These are phyloP conservation scores for Entelurus aequoreus DNA, from an alignment of 2,113 vertebrate species.

Conservation along the genomic window DNA sequence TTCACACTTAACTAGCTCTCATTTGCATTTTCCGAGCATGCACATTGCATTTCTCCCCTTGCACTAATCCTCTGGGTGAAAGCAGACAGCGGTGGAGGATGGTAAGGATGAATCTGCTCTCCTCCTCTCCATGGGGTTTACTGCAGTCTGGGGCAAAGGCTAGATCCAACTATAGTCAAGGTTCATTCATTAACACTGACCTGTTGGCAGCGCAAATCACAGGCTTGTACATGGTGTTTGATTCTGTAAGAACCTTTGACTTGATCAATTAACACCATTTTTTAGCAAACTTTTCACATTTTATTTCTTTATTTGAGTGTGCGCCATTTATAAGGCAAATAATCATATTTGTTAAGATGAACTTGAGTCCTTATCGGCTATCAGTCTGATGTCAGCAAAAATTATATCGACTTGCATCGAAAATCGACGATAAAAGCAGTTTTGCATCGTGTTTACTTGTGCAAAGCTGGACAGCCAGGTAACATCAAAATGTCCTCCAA, in stretches of 20 bases:
- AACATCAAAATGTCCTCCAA: too few relatives aligned
- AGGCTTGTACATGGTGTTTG: constrained; percentile 3
- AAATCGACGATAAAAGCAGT: too few relatives aligned
- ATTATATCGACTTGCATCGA: too few relatives aligned
- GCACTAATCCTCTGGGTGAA: constrained; percentile 71
- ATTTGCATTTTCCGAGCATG: constrained; percentile 74
- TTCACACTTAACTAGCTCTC: constrained; percentile 85
- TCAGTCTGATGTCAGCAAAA: too few relatives aligned
- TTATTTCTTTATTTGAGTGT: neutral
- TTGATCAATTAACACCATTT: neutral
- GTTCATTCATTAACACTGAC: constrained; percentile 21
- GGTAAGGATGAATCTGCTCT: constrained; percentile 35
- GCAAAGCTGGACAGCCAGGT: too few relatives aligned
- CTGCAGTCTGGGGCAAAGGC: constrained; percentile 8
- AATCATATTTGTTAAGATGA: too few relatives aligned
- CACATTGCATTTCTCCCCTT: constrained; percentile 62
- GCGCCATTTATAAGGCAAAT: too few relatives aligned
- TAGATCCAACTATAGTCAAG: neutral
- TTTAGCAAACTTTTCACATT: neutral
- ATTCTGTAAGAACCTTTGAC: neutral
- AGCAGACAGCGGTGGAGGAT: constrained; percentile 53
- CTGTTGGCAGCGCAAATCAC: constrained; percentile 6
- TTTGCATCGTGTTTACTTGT: too few relatives aligned
- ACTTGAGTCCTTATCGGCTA: too few relatives aligned
- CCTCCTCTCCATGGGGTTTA: constrained; percentile 19